Conservation (phyloP, 1,140 invertebrate genomes). For the Apolygus lucorum region DNA sequence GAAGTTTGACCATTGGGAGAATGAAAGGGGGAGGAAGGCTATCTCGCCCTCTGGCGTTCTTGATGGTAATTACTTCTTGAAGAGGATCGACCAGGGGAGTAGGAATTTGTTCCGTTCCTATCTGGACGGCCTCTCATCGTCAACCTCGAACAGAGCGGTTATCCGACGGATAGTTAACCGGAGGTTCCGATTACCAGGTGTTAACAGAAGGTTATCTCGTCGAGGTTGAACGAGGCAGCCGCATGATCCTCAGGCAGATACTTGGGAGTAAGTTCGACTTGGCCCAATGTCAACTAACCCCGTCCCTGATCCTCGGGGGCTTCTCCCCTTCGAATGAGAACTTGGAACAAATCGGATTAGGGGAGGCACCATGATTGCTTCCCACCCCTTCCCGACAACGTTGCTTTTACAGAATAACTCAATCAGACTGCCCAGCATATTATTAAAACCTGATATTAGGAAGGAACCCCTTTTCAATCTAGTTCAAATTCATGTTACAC, state of each 20-base stretch:
- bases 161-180: not conserved
- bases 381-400: too few species aligned
- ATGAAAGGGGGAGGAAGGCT: not conserved
- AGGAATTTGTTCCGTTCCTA: not conserved
- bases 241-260: not conserved
- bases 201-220: not conserved
- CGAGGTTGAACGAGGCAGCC: not conserved
- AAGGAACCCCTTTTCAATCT: too few species aligned
- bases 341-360: too few species aligned
- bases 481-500: too few species aligned
- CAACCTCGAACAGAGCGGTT: not conserved
- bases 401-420: too few species aligned
- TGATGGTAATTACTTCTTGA: not conserved
- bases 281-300: not conserved
- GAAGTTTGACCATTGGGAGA: not conserved
- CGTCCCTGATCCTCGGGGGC: too few species aligned
- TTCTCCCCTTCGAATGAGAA: too few species aligned
- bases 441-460: too few species aligned
- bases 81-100: not conserved
- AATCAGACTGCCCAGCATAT: too few species aligned
- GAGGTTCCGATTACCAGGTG: not conserved
- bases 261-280: not conserved
- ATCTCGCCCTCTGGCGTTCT: not conserved
- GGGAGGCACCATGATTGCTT: too few species aligned
- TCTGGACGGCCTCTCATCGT: not conserved